These are phyloP conservation scores for Pristionchus maxplancki DNA, from an alignment of 2,888 invertebrate genomes.

Conservation along the genomic window DNA sequence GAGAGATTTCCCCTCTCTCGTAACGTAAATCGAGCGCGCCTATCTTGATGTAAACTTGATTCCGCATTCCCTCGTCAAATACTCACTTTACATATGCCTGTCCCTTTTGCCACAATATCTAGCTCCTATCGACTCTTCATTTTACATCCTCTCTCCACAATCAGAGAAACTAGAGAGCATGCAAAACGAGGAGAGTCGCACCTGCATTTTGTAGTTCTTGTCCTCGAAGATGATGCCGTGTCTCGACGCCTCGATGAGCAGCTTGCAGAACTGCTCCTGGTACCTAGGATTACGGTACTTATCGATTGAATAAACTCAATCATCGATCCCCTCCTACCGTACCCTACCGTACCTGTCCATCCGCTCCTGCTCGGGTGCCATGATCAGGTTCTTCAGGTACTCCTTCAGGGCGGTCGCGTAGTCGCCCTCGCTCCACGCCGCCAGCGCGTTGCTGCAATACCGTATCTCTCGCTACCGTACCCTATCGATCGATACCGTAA, in stretches of 20 bases:
- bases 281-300: not conserved
- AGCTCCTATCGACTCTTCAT: too few relatives aligned
- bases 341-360: not conserved
- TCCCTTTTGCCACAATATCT: too few relatives aligned
- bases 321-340: not conserved
- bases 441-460: conserved; percentile 26
- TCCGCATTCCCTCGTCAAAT: too few relatives aligned
- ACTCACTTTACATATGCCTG: too few relatives aligned
- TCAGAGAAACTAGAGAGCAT: not conserved
- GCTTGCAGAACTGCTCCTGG: conserved; percentile 27
- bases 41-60: too few relatives aligned
- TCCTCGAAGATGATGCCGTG: conserved; percentile 15
- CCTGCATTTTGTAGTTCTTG: not conserved
- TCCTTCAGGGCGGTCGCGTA: not conserved
- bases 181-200: not conserved
- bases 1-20: too few relatives aligned
- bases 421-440: not conserved
- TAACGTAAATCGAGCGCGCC: too few relatives aligned
- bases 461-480: too few relatives aligned
- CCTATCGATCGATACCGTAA: not conserved
- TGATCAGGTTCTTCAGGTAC: conserved; percentile 39
- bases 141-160: not conserved
- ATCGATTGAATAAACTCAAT: not conserved
- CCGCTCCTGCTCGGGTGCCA: not conserved
- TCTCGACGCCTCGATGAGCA: not conserved